Base-by-base conservation (phyloP, 1,140 invertebrate species). In the Zaprionus capensis region DNA sequence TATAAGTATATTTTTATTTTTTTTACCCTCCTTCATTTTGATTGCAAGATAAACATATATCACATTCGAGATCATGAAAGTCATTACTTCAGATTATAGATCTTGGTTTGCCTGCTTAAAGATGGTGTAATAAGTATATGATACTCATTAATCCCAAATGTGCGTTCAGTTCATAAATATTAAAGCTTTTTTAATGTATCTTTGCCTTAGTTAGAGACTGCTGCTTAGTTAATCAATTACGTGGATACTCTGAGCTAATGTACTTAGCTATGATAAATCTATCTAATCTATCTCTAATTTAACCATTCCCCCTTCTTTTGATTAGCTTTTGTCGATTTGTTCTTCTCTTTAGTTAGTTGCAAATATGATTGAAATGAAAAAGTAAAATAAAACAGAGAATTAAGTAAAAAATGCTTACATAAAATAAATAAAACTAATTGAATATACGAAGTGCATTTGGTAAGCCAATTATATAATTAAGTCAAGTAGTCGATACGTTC, bases 381-480 rank as follows among this genome's bases (percentile, higher is more conserved):
- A 56, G 41, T 17, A 46, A 17, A 17, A 46, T 17, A 17, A 9
- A 46, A 17, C 7, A 17, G 9, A 7, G 2, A 44, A 17, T 17
- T 9, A 46, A 46, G 9, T 1, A 20, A 46, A 17, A 46, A 46
- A 17, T 46, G 41, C 41, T 46, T 46, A 20, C 41, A 46, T 46
- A 17, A 46, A 44, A 44, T 7, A 5, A 44, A 46, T 34, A 34
- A 46, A 9, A 17, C n/a, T 28, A 31, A 28, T 28, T 28, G 14
- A 28, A 56, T 56, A 56, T 56, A 49, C 11, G 7, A 58, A 67
- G 5, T 58, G 38, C 38, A 56, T 57, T 66, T 66, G 56, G 28
- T 53, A 38, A 55, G 59, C 58, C 49, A 63, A 55, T 70, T 53
- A 53, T 36, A 53, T 11, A 63, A 20, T 55, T 70, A 55, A 70